These are phyloP conservation scores for Aldabrachelys gigantea DNA, from an alignment of 2,113 vertebrate species.

Conservation along the genomic window DNA sequence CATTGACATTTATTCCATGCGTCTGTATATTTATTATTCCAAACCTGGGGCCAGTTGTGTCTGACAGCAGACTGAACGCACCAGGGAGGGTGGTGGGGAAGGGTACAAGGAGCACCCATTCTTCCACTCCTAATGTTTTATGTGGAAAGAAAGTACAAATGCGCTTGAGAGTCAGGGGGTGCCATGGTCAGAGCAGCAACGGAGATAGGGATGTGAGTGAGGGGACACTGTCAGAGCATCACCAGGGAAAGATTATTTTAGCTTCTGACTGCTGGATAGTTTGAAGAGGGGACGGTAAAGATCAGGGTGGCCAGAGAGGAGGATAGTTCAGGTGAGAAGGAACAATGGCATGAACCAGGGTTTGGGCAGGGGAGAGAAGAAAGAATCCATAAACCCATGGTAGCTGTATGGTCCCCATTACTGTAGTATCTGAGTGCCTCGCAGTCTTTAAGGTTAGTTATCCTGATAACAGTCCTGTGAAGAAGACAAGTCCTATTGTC, in stretches of 20 bases:
- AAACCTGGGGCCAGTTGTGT: background rate
- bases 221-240: background rate
- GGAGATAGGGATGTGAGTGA: background rate
- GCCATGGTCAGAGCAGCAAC: background rate
- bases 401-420: background rate
- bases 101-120: background rate
- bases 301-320: rapidly evolving
- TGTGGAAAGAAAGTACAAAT: background rate
- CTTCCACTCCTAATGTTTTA: background rate
- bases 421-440: background rate
- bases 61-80: background rate
- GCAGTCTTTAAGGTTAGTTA: background rate
- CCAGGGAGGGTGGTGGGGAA: background rate
- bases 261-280: background rate
- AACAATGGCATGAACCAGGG: background rate
- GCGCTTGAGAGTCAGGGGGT: background rate
- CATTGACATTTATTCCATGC: rapidly evolving
- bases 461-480: background rate
- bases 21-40: background rate
- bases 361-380: background rate
- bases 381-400: background rate
- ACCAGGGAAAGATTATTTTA: background rate
- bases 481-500: background rate
- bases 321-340: background rate
- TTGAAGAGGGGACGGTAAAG: background rate